phyloP scores from a whole-genome alignment of 2,113 vertebrate genomes.

The Chloropsis cyanopogon region DNA sequence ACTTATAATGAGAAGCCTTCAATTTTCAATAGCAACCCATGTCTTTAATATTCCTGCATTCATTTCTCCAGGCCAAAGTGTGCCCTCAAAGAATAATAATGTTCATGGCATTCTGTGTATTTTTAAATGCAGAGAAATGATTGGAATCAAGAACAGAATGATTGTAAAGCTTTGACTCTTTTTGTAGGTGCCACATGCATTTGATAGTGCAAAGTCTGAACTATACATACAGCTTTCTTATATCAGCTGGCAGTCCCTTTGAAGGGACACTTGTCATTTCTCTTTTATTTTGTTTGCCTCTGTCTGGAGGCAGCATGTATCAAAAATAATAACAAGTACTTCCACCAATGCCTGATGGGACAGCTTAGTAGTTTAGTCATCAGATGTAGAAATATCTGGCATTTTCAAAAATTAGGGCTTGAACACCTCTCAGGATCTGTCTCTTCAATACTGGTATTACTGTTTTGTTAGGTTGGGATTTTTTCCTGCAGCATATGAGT shows the following conservation, averaged over 20 bases:
- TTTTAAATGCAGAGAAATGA: neutral
- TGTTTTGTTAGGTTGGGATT: neutral
- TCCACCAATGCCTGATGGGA: neutral
- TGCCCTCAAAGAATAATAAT: neutral
- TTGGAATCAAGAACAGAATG: neutral
- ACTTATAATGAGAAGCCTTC: slow-evolving; percentile 15
- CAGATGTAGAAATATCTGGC: neutral
- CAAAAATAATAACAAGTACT: slow-evolving; percentile 34
- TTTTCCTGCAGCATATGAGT: neutral
- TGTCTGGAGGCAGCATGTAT: neutral
- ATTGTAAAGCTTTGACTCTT: neutral
- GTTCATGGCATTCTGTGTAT: neutral
- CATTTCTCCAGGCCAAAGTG: neutral
- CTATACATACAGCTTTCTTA: neutral
- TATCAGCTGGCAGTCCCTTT: slow-evolving; percentile 18
- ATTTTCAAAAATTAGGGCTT: neutral
- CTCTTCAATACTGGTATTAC: neutral
- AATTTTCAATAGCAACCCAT: neutral
- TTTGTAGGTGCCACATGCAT: neutral
- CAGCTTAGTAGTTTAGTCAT: slow-evolving; percentile 4
- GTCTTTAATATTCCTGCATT: slow-evolving; percentile 1
- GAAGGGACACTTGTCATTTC: neutral
- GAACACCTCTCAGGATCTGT: neutral
- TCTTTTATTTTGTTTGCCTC: slow-evolving; percentile 20
- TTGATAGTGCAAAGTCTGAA: neutral